phyloP scores from a whole-genome alignment of 2,113 vertebrate species.

The Archilochus colubris region DNA sequence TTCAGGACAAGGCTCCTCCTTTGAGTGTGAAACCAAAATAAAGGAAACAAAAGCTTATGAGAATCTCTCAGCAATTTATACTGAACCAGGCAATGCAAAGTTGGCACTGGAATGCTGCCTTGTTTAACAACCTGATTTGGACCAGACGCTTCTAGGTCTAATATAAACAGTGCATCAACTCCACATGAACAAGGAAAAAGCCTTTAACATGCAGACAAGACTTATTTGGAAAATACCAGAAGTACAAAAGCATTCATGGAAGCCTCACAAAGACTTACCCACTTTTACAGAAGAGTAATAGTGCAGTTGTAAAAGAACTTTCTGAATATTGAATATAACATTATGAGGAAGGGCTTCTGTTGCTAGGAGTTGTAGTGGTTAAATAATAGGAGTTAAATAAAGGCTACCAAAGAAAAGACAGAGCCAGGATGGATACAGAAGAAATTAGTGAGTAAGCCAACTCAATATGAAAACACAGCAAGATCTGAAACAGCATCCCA shows the following conservation, averaged over 20 bases:
- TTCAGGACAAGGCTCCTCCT: not conserved
- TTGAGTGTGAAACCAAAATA: not conserved
- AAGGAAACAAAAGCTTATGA: not conserved
- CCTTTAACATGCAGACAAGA: not conserved
- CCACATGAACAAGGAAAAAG: not conserved
- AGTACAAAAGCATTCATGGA: not conserved
- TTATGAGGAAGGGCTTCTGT: not conserved
- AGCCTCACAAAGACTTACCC: not conserved
- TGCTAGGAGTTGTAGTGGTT: not conserved
- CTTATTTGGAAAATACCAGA: not conserved
- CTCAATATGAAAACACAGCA: not conserved
- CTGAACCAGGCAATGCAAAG: not conserved
- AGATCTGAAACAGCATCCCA: not conserved
- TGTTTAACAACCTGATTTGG: not conserved
- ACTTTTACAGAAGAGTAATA: not conserved
- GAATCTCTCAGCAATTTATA: not conserved
- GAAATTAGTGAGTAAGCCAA: not conserved
- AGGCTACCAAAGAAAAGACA: not conserved
- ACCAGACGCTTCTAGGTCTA: not conserved
- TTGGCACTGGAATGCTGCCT: not conserved
- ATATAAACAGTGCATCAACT: not conserved
- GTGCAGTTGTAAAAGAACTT: not conserved
- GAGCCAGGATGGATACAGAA: not conserved
- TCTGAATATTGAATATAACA: not conserved
- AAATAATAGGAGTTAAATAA: not conserved